phyloP scores from a whole-genome alignment of 2,888 invertebrate species.

The Empis livida region DNA sequence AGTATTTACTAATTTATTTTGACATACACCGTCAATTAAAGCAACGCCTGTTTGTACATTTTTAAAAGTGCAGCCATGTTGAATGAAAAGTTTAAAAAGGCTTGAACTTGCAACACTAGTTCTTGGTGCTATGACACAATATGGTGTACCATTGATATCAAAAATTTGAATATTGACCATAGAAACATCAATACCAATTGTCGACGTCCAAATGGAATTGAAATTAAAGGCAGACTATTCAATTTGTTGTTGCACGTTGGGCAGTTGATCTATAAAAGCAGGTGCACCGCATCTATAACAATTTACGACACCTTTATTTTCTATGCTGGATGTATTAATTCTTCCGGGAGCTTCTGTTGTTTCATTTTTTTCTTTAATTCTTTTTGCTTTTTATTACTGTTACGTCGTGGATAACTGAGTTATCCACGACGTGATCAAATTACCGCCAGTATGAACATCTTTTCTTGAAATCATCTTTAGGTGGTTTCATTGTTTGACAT shows the following conservation, averaged over 20 bases:
- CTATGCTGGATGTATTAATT: not conserved
- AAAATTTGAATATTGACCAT: conserved; percentile 6
- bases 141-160: conserved; percentile 3
- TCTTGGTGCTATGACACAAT: not conserved
- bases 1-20: not conserved
- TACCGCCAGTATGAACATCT: not conserved
- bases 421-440: not conserved
- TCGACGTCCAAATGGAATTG: conserved; percentile 4
- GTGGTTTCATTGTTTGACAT: not conserved
- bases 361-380: not conserved
- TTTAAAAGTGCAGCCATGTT: conserved; percentile 8
- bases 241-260: not conserved
- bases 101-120: conserved; percentile 2
- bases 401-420: too few species aligned
- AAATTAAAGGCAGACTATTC: conserved; percentile 4
- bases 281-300: conserved; percentile 7
- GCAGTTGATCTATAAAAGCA: conserved; percentile 3
- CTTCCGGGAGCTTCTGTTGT: not conserved
- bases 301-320: not conserved
- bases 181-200: conserved; percentile 9
- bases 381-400: not conserved
- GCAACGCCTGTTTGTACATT: conserved; percentile 6
- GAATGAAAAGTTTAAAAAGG: conserved; percentile 1
- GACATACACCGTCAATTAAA: conserved; percentile 7
- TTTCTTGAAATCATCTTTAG: not conserved